Evolutionary conservation across 2,797 vertebrate species (phyloP), one percentile per base, ranked within the genome.

Genomic region (Aplochiton taeniatus): DNA sequence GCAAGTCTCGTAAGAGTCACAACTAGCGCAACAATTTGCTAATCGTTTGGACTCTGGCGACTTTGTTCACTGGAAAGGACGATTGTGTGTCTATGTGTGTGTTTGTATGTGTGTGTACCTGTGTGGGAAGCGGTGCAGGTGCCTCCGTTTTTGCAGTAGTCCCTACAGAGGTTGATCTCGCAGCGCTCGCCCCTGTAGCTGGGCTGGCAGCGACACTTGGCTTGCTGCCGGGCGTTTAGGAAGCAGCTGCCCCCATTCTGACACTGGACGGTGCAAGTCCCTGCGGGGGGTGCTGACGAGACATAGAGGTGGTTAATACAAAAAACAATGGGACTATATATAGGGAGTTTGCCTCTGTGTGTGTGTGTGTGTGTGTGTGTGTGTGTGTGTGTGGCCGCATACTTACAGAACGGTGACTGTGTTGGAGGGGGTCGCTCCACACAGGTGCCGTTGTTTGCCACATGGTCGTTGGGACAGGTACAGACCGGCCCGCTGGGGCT

Each of bases 401-500:
- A 86, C 94, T 64, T 85, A 98, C 97, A 93, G 0, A 94, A 83
- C 0, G 97, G 94, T 0, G 95, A 90, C 1, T 88, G 83, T 0
- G 95, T 96, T 9, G 95, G 93, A 0, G 76, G 89, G 14, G 92
- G 88, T 0, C 93, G 81, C 51, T 93, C 90, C 69, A 94, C 90
- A 42, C 97, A 99, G 7, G 95, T 97, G 69, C 95, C 95, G 0
- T 98, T 98, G 88, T 98, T 93, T 46, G 96, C 91, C 41, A 94
- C 82, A 13, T 92, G 95, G 71, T 96, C 95, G 0, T 99, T 98
- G 55, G 97, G 96, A 77, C 97, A 99, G 72, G 93, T 96, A 61
- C 97, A 99, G 73, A 97, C 95, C 0, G 97, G 94, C 42, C 97
- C 97, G 0, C 94, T 98, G 79, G 96, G 96, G 79, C 95, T 99